A percentile compares a stretch with the other conserved stretches of the same genome.
Evolutionary conservation across 1,140 invertebrate species (phyloP).

Genomic region (Aphidius ervi): DNA sequence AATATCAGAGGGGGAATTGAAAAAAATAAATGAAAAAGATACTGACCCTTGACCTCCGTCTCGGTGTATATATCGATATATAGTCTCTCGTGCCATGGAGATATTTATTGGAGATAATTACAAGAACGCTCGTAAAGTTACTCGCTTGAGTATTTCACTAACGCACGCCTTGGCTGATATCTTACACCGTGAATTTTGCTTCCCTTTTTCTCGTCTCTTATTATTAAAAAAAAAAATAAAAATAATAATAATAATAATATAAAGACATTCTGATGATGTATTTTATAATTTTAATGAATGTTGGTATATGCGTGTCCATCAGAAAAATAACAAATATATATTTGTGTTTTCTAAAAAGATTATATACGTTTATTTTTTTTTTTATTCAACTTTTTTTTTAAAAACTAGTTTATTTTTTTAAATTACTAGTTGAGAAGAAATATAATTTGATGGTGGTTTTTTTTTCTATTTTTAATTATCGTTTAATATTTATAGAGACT

Average conservation of each 20-base stretch:
- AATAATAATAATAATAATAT: slow-evolving; percentile 9
- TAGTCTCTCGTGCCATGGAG: slow-evolving; percentile 48
- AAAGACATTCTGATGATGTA: background rate
- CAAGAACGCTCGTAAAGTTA: slow-evolving; percentile 52
- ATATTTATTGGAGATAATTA: slow-evolving; percentile 56
- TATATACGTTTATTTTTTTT: too few species aligned
- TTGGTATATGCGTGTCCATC: slow-evolving; percentile 7
- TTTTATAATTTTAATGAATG: too few species aligned
- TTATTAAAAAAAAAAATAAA: background rate
- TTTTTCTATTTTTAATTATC: too few species aligned
- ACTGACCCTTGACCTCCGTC: slow-evolving; percentile 9
- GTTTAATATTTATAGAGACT: too few species aligned
- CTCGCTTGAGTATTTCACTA: slow-evolving; percentile 15
- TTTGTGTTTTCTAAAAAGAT: too few species aligned
- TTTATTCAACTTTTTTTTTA: too few species aligned
- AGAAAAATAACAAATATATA: slow-evolving; percentile 2
- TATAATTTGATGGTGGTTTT: too few species aligned
- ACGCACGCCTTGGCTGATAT: slow-evolving; percentile 41
- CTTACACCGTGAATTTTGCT: slow-evolving; percentile 32
- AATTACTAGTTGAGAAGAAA: too few species aligned
- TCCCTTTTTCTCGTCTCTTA: slow-evolving; percentile 11
- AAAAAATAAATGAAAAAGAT: background rate
- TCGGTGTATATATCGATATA: slow-evolving; percentile 44
- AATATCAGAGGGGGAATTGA: background rate
- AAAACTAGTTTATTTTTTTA: too few species aligned